A percentile compares a stretch with the other conserved stretches of the same genome.
Conservation (phyloP, 2,113 vertebrate species). For the Salminus brasiliensis region DNA sequence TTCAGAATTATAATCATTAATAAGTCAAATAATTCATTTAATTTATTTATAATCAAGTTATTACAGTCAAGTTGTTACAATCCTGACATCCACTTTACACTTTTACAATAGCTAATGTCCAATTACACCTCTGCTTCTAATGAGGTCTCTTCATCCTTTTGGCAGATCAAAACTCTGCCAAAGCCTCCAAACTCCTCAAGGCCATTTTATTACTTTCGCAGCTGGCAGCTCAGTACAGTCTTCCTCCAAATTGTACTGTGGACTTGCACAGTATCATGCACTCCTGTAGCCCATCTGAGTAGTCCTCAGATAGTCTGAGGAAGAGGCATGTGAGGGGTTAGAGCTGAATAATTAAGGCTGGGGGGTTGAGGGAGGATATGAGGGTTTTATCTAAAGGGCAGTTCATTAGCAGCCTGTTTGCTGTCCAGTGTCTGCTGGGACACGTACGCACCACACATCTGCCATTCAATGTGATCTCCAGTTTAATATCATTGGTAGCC, state of each 20-base stretch:
- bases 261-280: background rate
- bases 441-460: background rate
- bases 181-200: background rate
- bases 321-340: background rate
- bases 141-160: too few relatives aligned
- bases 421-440: slow-evolving; percentile 3
- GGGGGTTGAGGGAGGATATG: slow-evolving; percentile 1
- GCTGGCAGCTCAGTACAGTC: background rate
- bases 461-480: background rate
- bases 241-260: background rate
- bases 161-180: too few relatives aligned
- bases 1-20: too few relatives aligned
- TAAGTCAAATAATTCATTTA: too few relatives aligned
- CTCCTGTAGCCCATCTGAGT: background rate
- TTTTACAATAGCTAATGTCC: too few relatives aligned
- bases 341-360: slow-evolving; percentile 21
- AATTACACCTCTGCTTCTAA: too few relatives aligned
- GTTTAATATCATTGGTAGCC: background rate
- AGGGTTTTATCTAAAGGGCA: slow-evolving; percentile 29
- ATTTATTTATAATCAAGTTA: too few relatives aligned
- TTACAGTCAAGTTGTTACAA: too few relatives aligned
- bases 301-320: background rate
- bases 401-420: slow-evolving; percentile 35
- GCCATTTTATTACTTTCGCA: background rate
- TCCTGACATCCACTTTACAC: too few relatives aligned